Base-by-base conservation (phyloP, 2,113 vertebrate genomes). In the Chlamydotis undulata region DNA sequence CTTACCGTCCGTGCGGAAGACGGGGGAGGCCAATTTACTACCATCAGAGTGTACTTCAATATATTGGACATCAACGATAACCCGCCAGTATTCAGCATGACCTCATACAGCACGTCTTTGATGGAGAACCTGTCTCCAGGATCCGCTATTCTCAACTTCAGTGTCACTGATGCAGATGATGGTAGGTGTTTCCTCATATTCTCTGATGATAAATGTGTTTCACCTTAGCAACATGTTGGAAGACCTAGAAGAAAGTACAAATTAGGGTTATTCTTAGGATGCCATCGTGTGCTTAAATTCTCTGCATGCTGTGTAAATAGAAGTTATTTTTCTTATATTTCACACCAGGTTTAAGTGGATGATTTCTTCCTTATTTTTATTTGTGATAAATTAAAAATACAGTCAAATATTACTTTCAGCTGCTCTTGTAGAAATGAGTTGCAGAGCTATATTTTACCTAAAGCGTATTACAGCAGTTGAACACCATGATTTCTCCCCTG, bases 61-160 rank as follows among this genome's bases (percentile, higher is more conserved):
- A 96, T 99, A 31, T 84, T 99, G 88, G 99, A 99, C 14, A 77
- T 99, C 61, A 99, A 99, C 0, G 99, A 99, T 88, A 99, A 99
- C 94, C 80, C 98, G 0, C 99, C 99, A 2, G 5, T 98, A 77
- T 99, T 99, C 64, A 98, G 98, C 97, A 91, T 74, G 88, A 95
- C 86, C 18, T 94, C 97, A 2, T 99, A 99, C 89, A 99, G 99
- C 97, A 93, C 99, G 0, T 99, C 99, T 5, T 43, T 99, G 76
- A 98, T 98, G 45, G 99, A 99, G 97, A 98, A 98, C 74, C 96
- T 99, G 19, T 96, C 98, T 29, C 96, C 98, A 0, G 99, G 99
- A 19, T 98, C 99, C 1, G 87, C 98, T 8, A 97, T 99, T 8
- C 96, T 99, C 74, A 98, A 98, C 11, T 97, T 99, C 21, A 98